phyloP scores from a whole-genome alignment of 1,140 invertebrate genomes.

The Aphelenchoides fujianensis region DNA sequence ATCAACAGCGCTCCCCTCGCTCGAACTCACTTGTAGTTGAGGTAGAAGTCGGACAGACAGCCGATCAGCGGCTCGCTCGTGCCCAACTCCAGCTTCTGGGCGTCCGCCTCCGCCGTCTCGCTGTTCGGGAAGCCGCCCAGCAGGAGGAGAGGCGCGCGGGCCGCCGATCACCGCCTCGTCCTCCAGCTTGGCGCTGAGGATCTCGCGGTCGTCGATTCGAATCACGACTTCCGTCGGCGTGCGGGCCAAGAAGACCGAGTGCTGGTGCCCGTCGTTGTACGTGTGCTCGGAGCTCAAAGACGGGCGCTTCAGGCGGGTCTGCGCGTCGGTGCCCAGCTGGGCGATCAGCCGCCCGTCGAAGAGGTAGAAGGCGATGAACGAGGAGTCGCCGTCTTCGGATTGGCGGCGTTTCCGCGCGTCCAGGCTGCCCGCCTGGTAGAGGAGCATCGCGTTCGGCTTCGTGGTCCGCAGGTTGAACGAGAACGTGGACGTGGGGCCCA shows the following conservation, averaged over 20 bases:
- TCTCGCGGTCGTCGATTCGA: slow-evolving; percentile 56
- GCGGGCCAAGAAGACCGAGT: slow-evolving; percentile 57
- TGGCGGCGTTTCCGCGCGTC: background rate
- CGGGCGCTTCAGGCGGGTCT: slow-evolving; percentile 43
- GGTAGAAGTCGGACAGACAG: slow-evolving; percentile 58
- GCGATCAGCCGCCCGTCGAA: slow-evolving; percentile 50
- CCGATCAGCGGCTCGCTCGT: slow-evolving; percentile 50
- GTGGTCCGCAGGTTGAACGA: slow-evolving; percentile 58
- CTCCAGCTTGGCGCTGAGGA: slow-evolving; percentile 42
- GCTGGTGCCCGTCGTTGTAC: slow-evolving; percentile 57
- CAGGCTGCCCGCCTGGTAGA: slow-evolving; percentile 53
- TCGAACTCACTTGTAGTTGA: slow-evolving; percentile 52
- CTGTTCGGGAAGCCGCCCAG: slow-evolving; percentile 41
- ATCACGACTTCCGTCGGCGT: slow-evolving; percentile 42
- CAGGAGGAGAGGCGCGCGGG: slow-evolving; percentile 21
- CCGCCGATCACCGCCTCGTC: slow-evolving; percentile 52
- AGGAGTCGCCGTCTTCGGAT: slow-evolving; percentile 12
- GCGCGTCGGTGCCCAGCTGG: slow-evolving; percentile 54
- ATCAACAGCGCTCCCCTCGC: slow-evolving; percentile 5
- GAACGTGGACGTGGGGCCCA: slow-evolving; percentile 24
- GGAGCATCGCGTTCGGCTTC: slow-evolving; percentile 52
- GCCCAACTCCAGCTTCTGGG: slow-evolving; percentile 45
- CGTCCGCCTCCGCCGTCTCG: slow-evolving; percentile 2
- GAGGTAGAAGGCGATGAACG: slow-evolving; percentile 58
- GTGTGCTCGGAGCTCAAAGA: slow-evolving; percentile 45